These are phyloP conservation scores for Gopherus flavomarginatus DNA, from an alignment of 2,113 vertebrate genomes.

Conservation along the genomic window DNA sequence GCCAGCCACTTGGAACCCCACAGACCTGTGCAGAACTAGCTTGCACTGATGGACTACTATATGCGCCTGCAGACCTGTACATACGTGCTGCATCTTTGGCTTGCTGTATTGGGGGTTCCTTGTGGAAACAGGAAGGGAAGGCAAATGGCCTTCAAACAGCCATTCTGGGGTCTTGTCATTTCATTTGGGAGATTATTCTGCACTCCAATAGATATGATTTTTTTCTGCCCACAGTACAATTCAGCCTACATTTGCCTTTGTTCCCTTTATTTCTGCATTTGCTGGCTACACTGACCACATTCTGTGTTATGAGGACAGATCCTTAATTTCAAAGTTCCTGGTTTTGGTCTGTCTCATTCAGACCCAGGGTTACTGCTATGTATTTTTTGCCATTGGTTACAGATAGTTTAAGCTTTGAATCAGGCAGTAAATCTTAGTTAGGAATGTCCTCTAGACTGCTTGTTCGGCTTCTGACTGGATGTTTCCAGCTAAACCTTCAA, in stretches of 20 bases:
- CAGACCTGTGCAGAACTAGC: not conserved
- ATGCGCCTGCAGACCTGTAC: not conserved
- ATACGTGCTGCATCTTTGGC: rapidly evolving
- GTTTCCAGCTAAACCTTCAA: not conserved
- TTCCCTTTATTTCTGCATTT: not conserved
- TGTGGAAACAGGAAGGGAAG: not conserved
- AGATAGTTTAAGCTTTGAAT: not conserved
- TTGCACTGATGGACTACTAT: not conserved
- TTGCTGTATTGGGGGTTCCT: not conserved
- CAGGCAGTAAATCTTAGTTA: not conserved
- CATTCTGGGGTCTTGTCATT: not conserved
- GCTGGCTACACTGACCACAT: not conserved
- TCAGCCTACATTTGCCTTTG: not conserved
- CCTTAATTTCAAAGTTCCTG: not conserved
- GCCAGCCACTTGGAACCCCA: not conserved
- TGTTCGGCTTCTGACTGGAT: not conserved
- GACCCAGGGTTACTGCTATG: not conserved
- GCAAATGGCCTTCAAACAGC: not conserved
- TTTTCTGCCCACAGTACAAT: not conserved
- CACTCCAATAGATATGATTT: not conserved
- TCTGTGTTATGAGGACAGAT: not conserved
- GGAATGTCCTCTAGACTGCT: not conserved
- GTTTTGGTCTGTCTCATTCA: not conserved
- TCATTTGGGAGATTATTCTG: not conserved
- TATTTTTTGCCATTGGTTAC: not conserved